Percentiles rank a stretch among this genome's conserved stretches.
Evolutionary conservation across 2,888 invertebrate genomes (phyloP).

Genomic region (Tenthredo amoena): DNA sequence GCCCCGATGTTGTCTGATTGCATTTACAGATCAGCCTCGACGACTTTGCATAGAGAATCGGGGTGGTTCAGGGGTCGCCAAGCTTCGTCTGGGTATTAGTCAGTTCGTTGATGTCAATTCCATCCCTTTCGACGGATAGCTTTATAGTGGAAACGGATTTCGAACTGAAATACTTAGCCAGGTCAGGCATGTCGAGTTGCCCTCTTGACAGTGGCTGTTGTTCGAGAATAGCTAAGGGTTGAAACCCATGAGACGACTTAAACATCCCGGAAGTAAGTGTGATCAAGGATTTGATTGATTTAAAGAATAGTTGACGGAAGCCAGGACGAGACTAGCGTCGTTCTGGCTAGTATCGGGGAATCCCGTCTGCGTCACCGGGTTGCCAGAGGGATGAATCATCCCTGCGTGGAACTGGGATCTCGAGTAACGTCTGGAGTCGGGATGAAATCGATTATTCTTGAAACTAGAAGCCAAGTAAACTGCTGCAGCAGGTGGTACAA

Average conservation of each 20-base stretch:
- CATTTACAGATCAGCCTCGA: neutral
- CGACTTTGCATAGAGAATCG: neutral
- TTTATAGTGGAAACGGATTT: neutral
- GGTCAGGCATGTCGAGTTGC: no score
- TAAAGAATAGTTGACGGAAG: neutral
- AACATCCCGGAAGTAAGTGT: neutral
- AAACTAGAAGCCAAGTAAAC: slow-evolving; percentile 26
- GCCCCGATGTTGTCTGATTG: neutral
- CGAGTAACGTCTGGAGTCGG: neutral
- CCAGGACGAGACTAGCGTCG: neutral
- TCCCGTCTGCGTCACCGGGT: neutral
- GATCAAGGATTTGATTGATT: neutral
- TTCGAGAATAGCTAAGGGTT: neutral
- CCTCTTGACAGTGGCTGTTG: no score
- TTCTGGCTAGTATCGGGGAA: neutral
- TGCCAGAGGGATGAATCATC: slow-evolving; percentile 13
- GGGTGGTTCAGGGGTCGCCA: neutral
- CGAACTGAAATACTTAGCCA: neutral
- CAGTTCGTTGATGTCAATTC: neutral
- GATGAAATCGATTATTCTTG: slow-evolving; percentile 33
- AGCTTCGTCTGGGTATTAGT: neutral
- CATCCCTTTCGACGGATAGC: neutral
- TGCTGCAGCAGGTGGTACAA: slow-evolving; percentile 12
- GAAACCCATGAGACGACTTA: neutral
- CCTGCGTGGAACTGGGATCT: neutral